Evolutionary conservation across 2,113 vertebrate genomes (phyloP), one percentile per base, ranked within the genome.

Genomic region (Cyanocitta stelleri): DNA sequence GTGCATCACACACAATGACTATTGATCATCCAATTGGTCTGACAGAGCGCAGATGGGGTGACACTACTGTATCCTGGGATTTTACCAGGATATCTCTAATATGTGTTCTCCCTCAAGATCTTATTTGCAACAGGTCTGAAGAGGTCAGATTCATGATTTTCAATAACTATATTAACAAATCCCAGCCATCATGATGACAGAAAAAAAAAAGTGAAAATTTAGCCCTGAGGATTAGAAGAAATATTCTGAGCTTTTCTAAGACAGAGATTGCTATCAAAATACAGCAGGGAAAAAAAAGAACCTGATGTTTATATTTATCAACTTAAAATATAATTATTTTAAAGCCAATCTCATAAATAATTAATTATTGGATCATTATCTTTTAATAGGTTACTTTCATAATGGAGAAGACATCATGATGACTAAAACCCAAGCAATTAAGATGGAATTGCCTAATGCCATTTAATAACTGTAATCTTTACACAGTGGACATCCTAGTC

Each of bases 321-420:
- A 52, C 46, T 48, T 77, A 27, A 92, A 87, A 64, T 56, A 64
- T 64, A 80, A 93, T 89, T 92, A 77, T 81, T 93, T 73, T 64
- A 90, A 95, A 93, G 68, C 35, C 9, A 19, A 29, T 73, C 44
- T 93, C 10, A 73, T 87, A 26, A 87, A 80, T 89, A 89, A 84
- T 73, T 87, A 89, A 89, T 85, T 87, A 30, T 3, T 29, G 64
- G 81, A 84, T 63, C 32, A 63, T 84, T 93, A 89, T 33, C 55
- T 93, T 87, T 93, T 68, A 95, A 93, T 68, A 91, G 52, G 26
- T 89, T 69, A 19, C 43, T 90, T 68, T 80, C 63, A 82, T 83
- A 95, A 76, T 13, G 35, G 29, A 83, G 18, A 71, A 83, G 39
- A 17, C 54, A 93, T 79, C 32, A 35, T n/a, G 67, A 78, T 41